Base-by-base conservation (phyloP, 1,140 invertebrate genomes). In the Ericerus pela region DNA sequence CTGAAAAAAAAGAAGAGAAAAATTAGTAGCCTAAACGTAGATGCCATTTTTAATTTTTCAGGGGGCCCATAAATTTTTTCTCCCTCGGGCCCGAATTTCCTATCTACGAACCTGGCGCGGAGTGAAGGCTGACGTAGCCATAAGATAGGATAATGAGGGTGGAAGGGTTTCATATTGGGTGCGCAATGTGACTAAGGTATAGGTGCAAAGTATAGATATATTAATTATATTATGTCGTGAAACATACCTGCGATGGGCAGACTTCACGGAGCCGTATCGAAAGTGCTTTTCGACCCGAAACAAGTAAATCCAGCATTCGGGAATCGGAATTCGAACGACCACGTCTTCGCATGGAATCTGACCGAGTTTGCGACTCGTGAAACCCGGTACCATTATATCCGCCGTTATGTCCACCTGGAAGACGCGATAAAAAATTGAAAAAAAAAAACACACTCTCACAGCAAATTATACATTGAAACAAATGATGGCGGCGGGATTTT, bases 241-340 rank as follows among this genome's bases (percentile, higher is more conserved):
- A n/a, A n/a, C n/a, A n/a, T n/a, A 78, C 75, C 82, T 79, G 70
- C 93, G 76, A 63, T 93, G 89, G 18, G 93, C 88, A 0, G 94
- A 94, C 72, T 99, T 97, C 0, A 98, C 88, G 3, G 94, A 96
- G n/a, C 96, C 96, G 69, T 97, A 97, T 65, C 94, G 79, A 73
- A 97, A 98, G 69, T 96, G 88, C 66, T 97, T 96, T 69, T 99
- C 96, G 18, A 96, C 92, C 58, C 96, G 78, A 72, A 99, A 99
- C 64, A 97, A 75, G 70, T 99, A 99, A 63, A 99, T 93, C 96
- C 96, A 99, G 65, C 87, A 89, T 72, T 99, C 96, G 24, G 96
- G 96, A 60, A 99, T 92, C 4, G 95, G 94, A 69, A 99, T 96
- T 54, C 91, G 77, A 33, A 99, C 85, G 66, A 88, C 84, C 37